Percentiles rank a stretch among this genome's conserved stretches.
Evolutionary conservation across 2,113 vertebrate species (phyloP).

Genomic region (Corydoras sp.): DNA sequence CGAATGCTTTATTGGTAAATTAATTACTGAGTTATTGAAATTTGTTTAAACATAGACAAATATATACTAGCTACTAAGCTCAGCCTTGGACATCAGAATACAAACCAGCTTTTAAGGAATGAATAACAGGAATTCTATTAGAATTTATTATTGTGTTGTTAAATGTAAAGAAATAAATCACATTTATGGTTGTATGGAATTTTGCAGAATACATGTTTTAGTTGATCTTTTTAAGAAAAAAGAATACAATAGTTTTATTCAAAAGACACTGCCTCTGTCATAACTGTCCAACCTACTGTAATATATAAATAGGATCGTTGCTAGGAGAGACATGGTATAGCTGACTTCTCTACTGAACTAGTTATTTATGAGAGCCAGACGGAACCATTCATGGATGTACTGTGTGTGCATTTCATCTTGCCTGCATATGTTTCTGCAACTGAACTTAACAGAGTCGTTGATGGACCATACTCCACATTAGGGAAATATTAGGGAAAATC

Average conservation of each 20-base stretch:
- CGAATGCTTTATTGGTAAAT: too few species aligned
- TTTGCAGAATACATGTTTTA: too few species aligned
- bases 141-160: too few species aligned
- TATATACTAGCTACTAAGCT: too few species aligned
- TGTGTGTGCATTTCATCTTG: background rate
- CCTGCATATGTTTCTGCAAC: background rate
- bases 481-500: background rate
- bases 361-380: conserved; percentile 17
- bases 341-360: conserved; percentile 34
- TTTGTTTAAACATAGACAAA: too few species aligned
- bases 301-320: conserved; percentile 44
- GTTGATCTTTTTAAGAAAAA: background rate
- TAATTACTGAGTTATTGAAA: too few species aligned
- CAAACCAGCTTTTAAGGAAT: too few species aligned
- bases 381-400: conserved; percentile 8
- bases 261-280: conserved; percentile 16
- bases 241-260: background rate
- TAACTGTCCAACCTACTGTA: conserved; percentile 11
- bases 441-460: background rate
- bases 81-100: too few species aligned
- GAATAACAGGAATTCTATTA: too few species aligned
- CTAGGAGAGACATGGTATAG: conserved; percentile 35
- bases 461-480: background rate
- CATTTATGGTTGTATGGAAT: too few species aligned
- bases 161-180: too few species aligned